Conservation (phyloP, 2,888 invertebrate genomes). For the Cryptus armator region DNA sequence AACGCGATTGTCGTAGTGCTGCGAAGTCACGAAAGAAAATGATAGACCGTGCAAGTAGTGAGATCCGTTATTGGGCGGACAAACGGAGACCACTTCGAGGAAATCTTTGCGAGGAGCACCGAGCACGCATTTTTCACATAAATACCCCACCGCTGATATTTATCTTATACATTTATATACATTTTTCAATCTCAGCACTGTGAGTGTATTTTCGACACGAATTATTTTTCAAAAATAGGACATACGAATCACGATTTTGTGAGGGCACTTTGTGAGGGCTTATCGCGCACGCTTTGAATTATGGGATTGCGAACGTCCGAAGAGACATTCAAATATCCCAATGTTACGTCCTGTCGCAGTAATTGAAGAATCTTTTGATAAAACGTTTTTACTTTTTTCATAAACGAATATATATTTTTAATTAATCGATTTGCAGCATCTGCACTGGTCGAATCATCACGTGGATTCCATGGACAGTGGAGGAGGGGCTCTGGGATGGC, state of each 20-base stretch:
- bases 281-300: constrained; percentile 38
- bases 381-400: background rate
- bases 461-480: constrained; percentile 85
- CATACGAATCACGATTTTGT: background rate
- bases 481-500: constrained; percentile 87
- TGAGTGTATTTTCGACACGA: constrained; percentile 39
- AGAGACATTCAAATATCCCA: background rate
- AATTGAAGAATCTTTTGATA: background rate
- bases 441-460: constrained; percentile 88
- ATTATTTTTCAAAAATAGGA: constrained; percentile 1
- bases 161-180: constrained; percentile 2
- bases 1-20: constrained; percentile 23
- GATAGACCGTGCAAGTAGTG: constrained; percentile 32
- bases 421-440: constrained; percentile 87
- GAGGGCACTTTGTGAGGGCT: constrained; percentile 7
- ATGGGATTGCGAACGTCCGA: background rate
- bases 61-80: constrained; percentile 45
- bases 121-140: constrained; percentile 50
- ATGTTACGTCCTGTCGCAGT: constrained; percentile 13
- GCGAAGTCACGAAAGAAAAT: constrained; percentile 11
- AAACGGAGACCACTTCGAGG: background rate
- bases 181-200: constrained; percentile 41
- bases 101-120: constrained; percentile 14
- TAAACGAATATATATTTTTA: constrained; percentile 13
- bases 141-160: constrained; percentile 41